phyloP scores from a whole-genome alignment of 1,140 invertebrate species.

The Polypedilum pembai region DNA sequence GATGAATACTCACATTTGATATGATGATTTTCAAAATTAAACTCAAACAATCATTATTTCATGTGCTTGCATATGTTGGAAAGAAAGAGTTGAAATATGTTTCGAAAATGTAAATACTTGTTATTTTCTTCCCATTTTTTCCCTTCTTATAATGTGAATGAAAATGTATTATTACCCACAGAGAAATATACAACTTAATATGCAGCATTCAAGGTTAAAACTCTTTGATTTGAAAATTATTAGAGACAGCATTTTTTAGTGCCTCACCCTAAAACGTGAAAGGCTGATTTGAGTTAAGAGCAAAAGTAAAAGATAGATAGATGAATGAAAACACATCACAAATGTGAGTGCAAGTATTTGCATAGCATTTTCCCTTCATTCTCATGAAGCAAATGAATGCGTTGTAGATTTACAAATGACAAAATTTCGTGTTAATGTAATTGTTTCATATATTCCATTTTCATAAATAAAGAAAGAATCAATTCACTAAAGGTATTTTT shows the following conservation, averaged over 20 bases:
- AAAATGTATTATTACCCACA: too few species aligned
- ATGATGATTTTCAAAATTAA: constrained; percentile 1
- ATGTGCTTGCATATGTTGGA: neutral
- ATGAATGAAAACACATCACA: neutral
- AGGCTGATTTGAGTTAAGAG: neutral
- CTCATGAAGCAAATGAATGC: neutral
- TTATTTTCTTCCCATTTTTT: neutral
- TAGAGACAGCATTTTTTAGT: too few species aligned
- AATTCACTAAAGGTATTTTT: neutral
- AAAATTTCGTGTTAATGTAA: constrained; percentile 19
- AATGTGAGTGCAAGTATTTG: neutral
- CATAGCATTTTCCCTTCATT: neutral
- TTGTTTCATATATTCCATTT: constrained; percentile 13
- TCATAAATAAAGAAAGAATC: constrained; percentile 19
- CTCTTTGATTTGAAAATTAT: too few species aligned
- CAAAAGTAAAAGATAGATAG: neutral
- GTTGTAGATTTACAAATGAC: constrained; percentile 12
- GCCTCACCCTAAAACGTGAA: neutral
- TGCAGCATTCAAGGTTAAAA: too few species aligned
- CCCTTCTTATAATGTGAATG: neutral
- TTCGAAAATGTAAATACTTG: constrained; percentile 26
- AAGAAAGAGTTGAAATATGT: neutral
- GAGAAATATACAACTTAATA: too few species aligned
- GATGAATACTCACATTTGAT: neutral
- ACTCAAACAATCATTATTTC: constrained; percentile 26